Evolutionary conservation across 2,797 vertebrate genomes (phyloP).

Genomic region (Gobio occitaniae): DNA sequence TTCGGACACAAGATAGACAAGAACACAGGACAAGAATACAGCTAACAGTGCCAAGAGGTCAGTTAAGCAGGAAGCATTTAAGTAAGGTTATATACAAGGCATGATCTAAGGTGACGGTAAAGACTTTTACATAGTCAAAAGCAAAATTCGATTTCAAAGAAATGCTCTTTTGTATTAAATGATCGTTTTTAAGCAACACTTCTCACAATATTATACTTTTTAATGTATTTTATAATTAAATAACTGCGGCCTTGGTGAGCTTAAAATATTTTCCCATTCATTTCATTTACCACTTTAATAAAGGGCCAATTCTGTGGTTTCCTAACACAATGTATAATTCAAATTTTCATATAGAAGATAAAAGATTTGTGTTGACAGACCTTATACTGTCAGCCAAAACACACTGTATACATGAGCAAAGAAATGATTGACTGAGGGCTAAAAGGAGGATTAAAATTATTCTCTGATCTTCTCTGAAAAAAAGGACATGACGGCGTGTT

Average conservation of each 20-base stretch:
- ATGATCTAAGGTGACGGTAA: background rate
- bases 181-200: too few species aligned
- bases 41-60: background rate
- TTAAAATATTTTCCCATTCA: background rate
- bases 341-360: background rate
- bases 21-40: background rate
- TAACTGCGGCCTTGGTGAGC: background rate
- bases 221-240: background rate
- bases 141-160: too few species aligned
- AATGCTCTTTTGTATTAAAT: background rate
- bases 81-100: background rate
- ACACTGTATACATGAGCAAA: background rate
- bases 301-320: background rate
- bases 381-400: conserved; percentile 2
- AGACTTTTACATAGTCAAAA: background rate
- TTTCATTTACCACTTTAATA: background rate
- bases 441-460: conserved; percentile 18
- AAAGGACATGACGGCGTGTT: conserved; percentile 30
- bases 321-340: background rate
- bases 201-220: background rate
- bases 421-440: background rate
- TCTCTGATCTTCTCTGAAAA: conserved; percentile 25
- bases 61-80: background rate
- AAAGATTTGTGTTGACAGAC: background rate
- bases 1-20: background rate